phyloP scores from a whole-genome alignment of 1,140 invertebrate species.

The Orius laevigatus region DNA sequence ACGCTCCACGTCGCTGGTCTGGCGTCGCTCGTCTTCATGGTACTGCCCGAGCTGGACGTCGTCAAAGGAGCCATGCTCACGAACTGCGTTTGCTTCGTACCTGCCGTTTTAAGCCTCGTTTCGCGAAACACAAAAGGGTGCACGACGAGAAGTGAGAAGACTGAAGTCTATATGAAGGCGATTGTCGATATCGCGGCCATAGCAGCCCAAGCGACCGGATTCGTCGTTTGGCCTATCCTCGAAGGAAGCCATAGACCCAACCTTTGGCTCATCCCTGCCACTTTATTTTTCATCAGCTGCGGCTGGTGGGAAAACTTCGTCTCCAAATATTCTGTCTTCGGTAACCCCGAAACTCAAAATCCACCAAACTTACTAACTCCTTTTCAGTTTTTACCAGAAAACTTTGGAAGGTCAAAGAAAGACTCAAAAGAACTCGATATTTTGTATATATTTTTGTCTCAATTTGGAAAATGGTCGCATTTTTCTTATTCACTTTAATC shows the following conservation, averaged over 20 bases:
- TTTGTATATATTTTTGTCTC: constrained; percentile 79
- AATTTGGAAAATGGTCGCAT: constrained; percentile 70
- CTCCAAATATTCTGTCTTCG: constrained; percentile 58
- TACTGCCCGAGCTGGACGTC: constrained; percentile 80
- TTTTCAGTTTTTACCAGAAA: constrained; percentile 52
- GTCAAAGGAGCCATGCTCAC: constrained; percentile 86
- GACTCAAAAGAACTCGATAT: constrained; percentile 62
- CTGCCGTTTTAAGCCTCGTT: constrained; percentile 55
- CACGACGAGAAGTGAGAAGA: constrained; percentile 30
- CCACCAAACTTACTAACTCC: constrained; percentile 5
- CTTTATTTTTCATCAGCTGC: constrained; percentile 69
- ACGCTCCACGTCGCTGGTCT: constrained; percentile 72
- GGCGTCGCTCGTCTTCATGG: constrained; percentile 64
- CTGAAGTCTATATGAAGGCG: constrained; percentile 49
- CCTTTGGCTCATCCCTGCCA: constrained; percentile 68
- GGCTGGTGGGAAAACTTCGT: constrained; percentile 98
- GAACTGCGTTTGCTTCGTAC: constrained; percentile 81
- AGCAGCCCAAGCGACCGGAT: constrained; percentile 69
- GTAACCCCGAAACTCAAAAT: constrained; percentile 26
- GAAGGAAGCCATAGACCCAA: constrained; percentile 36
- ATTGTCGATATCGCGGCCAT: constrained; percentile 68
- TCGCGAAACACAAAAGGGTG: constrained; percentile 54
- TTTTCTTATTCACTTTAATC: constrained; percentile 55
- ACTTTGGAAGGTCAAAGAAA: constrained; percentile 66
- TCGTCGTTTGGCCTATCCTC: constrained; percentile 74